Conservation (phyloP, 2,797 vertebrate species). For the Microctenopoma steveboyesi region DNA sequence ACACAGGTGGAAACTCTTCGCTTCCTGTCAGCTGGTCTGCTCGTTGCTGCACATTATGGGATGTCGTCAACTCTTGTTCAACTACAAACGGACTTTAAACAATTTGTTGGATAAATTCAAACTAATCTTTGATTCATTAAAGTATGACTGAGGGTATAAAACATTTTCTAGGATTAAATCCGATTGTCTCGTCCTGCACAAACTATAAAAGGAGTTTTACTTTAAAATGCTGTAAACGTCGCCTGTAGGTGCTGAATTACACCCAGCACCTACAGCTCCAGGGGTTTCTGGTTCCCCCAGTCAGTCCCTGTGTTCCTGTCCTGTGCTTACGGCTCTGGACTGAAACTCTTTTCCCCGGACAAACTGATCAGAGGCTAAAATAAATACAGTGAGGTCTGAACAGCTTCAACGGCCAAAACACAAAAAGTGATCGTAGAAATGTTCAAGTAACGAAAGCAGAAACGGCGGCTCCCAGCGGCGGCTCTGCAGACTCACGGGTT, state of each 20-base stretch:
- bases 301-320: too few species aligned
- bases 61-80: too few species aligned
- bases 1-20: too few species aligned
- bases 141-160: too few species aligned
- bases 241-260: slow-evolving; percentile 5
- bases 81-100: too few species aligned
- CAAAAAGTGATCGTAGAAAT: slow-evolving; percentile 5
- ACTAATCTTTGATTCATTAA: too few species aligned
- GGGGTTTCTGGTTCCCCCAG: too few species aligned
- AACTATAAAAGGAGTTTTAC: not conserved
- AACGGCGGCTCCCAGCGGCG: not conserved
- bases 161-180: too few species aligned
- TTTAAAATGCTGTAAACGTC: slow-evolving; percentile 17
- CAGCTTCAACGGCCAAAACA: not conserved
- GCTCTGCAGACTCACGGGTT: slow-evolving; percentile 45
- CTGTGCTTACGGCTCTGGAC: not conserved
- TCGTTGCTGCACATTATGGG: too few species aligned
- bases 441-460: slow-evolving; percentile 53
- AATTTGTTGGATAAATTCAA: not conserved
- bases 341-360: slow-evolving; percentile 1
- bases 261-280: not conserved
- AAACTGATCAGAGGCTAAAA: not conserved
- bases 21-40: too few species aligned
- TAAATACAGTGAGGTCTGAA: slow-evolving; percentile 24
- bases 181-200: slow-evolving; percentile 28